Percentiles rank a stretch among this genome's conserved stretches.
phyloP scores from a whole-genome alignment of 1,140 invertebrate genomes.

The Holcopasites calliopsidis region DNA sequence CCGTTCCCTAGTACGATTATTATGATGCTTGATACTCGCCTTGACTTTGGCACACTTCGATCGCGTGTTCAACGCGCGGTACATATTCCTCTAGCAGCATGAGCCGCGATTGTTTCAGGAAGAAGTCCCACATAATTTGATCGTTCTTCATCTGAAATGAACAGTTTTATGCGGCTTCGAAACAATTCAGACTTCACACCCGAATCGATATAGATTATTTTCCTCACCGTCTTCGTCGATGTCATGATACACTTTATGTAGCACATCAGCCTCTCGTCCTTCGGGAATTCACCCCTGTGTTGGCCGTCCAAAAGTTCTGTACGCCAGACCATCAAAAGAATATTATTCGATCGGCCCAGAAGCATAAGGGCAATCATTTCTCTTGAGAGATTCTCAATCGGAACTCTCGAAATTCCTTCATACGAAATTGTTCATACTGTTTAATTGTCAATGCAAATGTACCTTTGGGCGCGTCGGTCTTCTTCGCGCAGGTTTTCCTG shows the following conservation, averaged over 20 bases:
- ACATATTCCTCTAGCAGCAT: background rate
- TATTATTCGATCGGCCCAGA: too few relatives aligned
- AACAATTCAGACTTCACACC: too few relatives aligned
- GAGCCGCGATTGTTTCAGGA: background rate
- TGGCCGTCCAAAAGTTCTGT: constrained; percentile 50
- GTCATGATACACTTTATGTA: constrained; percentile 58
- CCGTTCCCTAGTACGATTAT: too few relatives aligned
- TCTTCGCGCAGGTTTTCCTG: constrained; percentile 36
- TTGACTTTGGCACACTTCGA: background rate
- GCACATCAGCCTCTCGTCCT: constrained; percentile 52
- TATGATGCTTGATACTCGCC: background rate
- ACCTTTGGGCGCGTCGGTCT: constrained; percentile 26
- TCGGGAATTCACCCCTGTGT: constrained; percentile 43
- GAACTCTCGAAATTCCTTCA: too few relatives aligned
- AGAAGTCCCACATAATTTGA: constrained; percentile 1
- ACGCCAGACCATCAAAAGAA: background rate
- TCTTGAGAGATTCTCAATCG: too few relatives aligned
- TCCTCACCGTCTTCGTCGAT: constrained; percentile 58
- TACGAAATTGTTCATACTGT: too few relatives aligned
- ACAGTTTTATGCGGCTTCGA: too few relatives aligned
- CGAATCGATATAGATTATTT: background rate
- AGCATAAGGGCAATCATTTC: too few relatives aligned
- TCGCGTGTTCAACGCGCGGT: background rate
- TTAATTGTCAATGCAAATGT: too few relatives aligned
- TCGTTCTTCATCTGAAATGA: constrained; percentile 43